Evolutionary conservation across 2,797 vertebrate species (phyloP).

Genomic region (Pipistrellus kuhlii): DNA sequence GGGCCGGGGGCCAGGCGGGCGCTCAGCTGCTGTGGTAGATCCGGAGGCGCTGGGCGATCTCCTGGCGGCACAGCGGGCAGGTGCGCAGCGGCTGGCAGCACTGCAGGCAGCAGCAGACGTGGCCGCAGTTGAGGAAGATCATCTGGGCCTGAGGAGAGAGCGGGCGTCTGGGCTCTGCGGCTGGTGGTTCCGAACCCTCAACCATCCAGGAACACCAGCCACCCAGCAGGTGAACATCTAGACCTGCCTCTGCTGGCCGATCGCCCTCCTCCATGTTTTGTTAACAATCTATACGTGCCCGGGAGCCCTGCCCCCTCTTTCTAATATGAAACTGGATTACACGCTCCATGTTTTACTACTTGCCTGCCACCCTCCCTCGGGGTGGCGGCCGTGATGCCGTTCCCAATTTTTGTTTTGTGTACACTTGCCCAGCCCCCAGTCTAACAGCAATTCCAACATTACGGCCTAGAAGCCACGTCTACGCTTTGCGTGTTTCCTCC

Average conservation of each 20-base stretch:
- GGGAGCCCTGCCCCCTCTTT: neutral
- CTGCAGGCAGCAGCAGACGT: conserved; percentile 95
- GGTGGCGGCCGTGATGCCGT: neutral
- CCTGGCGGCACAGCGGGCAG: conserved; percentile 94
- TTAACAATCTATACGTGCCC: neutral
- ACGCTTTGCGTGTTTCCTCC: neutral
- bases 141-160: conserved; percentile 89
- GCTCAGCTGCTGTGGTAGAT: conserved; percentile 88
- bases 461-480: neutral
- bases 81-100: conserved; percentile 91
- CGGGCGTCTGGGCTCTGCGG: fast-evolving
- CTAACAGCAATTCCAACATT: fast-evolving
- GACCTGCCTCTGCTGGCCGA: neutral
- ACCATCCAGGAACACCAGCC: fast-evolving
- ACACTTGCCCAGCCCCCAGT: neutral
- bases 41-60: conserved; percentile 90
- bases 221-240: fast-evolving
- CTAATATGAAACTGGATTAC: neutral
- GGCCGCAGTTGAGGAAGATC: conserved; percentile 96
- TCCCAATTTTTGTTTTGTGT: neutral
- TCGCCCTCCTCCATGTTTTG: neutral
- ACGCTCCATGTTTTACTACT: neutral
- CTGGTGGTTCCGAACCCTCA: fast-evolving
- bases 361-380: neutral
- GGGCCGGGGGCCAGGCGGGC: fast-evolving